These are phyloP conservation scores for Sturnira hondurensis DNA, from an alignment of 2,113 vertebrate genomes.

Conservation along the genomic window DNA sequence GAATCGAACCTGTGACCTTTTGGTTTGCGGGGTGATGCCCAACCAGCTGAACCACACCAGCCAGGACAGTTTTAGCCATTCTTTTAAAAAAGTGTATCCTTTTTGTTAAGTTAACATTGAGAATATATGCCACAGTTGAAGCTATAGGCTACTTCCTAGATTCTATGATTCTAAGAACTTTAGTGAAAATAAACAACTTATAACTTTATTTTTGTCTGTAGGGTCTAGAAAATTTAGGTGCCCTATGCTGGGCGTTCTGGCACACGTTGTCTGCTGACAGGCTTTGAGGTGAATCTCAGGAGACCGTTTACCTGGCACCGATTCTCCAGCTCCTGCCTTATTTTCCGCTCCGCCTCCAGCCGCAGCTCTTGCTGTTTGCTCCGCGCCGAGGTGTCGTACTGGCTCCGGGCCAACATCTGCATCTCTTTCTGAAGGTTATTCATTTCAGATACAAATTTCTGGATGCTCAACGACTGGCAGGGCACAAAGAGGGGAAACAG, in stretches of 20 bases:
- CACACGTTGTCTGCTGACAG: neutral
- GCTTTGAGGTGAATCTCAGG: neutral
- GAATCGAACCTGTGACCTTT: too few species aligned
- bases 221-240: neutral
- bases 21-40: too few species aligned
- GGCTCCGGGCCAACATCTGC: constrained; percentile 73
- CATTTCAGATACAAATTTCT: constrained; percentile 74
- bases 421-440: constrained; percentile 75
- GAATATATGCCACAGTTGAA: neutral
- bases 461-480: constrained; percentile 75
- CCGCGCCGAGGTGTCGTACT: constrained; percentile 53
- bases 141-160: neutral
- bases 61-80: neutral
- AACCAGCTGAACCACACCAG: too few species aligned
- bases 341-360: constrained; percentile 65
- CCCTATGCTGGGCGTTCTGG: neutral
- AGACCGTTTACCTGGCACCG: constrained; percentile 70
- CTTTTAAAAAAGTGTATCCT: too few species aligned
- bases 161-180: neutral
- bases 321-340: constrained; percentile 65
- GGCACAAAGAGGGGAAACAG: neutral
- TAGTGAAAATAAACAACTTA: neutral
- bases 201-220: neutral
- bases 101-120: neutral
- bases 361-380: constrained; percentile 71